Conservation (phyloP, 37 sponge, comb jelly and placozoan species). For the Aphrocallistes beatrix region DNA sequence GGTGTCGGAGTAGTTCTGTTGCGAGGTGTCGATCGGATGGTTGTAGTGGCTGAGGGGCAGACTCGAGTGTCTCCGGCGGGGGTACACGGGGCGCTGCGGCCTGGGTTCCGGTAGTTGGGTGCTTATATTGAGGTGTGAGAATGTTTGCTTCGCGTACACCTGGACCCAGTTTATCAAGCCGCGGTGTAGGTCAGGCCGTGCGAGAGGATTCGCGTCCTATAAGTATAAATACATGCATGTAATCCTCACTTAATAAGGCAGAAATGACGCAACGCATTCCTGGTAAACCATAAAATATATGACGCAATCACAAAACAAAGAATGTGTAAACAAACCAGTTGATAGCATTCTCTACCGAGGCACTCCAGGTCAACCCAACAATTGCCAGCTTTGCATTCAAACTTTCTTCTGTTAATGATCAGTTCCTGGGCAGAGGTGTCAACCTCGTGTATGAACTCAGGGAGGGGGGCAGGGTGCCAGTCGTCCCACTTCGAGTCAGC, state of each 20-base stretch:
- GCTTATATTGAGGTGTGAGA: slow-evolving; percentile 41
- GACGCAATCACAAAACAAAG: neutral
- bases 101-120: neutral
- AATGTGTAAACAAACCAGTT: neutral
- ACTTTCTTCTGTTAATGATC: slow-evolving; percentile 25
- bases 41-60: neutral
- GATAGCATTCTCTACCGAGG: slow-evolving; percentile 38
- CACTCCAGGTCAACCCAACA: slow-evolving; percentile 60
- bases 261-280: no score
- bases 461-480: slow-evolving; percentile 42
- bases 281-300: neutral
- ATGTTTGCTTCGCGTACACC: slow-evolving; percentile 43
- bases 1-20: neutral
- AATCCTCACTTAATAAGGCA: no score
- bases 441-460: slow-evolving; percentile 27
- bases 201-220: neutral
- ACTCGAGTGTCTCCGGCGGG: neutral
- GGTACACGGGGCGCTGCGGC: neutral
- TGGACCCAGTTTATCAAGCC: slow-evolving; percentile 61
- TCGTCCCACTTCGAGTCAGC: slow-evolving; percentile 34
- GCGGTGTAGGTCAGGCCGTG: slow-evolving; percentile 21
- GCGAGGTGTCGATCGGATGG: neutral
- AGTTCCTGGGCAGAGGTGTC: slow-evolving; percentile 35
- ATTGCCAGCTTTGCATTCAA: slow-evolving; percentile 38
- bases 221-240: neutral